Base-by-base conservation (phyloP, 2,113 vertebrate species). In the Taxidea taxus region DNA sequence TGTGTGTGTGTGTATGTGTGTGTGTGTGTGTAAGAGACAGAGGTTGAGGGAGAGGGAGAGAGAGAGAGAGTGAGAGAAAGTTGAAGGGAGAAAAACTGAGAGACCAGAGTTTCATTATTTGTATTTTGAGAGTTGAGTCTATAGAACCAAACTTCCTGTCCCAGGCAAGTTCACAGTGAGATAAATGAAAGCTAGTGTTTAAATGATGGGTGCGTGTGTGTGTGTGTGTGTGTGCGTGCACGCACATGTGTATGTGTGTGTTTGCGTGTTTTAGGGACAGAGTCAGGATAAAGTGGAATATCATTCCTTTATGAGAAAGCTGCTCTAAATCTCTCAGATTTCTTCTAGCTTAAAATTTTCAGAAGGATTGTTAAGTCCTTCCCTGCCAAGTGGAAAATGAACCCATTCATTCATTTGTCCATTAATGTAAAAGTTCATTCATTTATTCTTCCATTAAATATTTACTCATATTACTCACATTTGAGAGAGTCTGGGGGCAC, bases 291-390 rank as follows among this genome's bases (percentile, higher is more conserved):
- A 82, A 85, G 16, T 44, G 42, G 14, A 83, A 27, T 80, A 75
- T 29, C 21, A 90, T 78, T 74, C 44, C 20, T 21, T 75, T 89
- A 78, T 37, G 7, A 86, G 37, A 25, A 75, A 4, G 42, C 88
- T 92, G 54, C 6, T 70, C 39, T 90, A 29, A 97, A 62, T 87
- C 83, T 77, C 29, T 97, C 74, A 90, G 18, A 49, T 91, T 80
- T 62, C 49, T 34, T 92, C 31, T 39, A 72, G 27, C 49, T 58
- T 58, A 58, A 82, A 80, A 31, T 47, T 93, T 96, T 86, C 7
- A 74, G 18, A 92, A 92, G 20, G 42, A 2, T n/a, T 34, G 3
- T 37, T 23, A 83, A 60, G 10, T 25, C 44, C 9, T 64, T 34
- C 31, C 34, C 6, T 77, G 18, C 25, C 54, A 96, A 58, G 6